These are phyloP conservation scores for Haemorhous mexicanus DNA, from an alignment of 2,113 vertebrate species.

Conservation along the genomic window DNA sequence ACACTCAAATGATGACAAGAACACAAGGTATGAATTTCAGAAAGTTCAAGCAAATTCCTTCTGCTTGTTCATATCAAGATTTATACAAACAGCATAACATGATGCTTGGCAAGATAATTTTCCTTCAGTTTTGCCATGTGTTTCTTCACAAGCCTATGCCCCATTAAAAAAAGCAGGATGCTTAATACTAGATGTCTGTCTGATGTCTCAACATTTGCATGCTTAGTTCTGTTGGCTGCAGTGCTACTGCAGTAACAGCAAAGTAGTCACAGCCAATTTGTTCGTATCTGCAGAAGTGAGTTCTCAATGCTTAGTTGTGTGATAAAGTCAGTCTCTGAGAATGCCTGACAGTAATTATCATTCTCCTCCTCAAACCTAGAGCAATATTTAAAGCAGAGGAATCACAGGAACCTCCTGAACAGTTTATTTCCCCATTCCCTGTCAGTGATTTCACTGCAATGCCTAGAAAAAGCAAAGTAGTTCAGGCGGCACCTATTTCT, in stretches of 20 bases:
- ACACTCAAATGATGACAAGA: not conserved
- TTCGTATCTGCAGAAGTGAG: not conserved
- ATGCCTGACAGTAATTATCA: not conserved
- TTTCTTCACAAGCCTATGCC: slow-evolving; percentile 7
- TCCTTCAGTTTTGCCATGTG: slow-evolving; percentile 26
- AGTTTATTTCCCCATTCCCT: not conserved
- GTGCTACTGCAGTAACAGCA: slow-evolving; percentile 44
- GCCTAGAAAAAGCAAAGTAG: slow-evolving; percentile 38
- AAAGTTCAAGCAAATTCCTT: slow-evolving; percentile 44
- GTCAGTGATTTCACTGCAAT: slow-evolving; percentile 36
- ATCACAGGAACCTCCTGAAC: not conserved
- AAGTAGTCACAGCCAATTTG: slow-evolving; percentile 23
- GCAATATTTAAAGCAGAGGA: not conserved
- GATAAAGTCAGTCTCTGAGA: not conserved
- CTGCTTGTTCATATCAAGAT: slow-evolving; percentile 38
- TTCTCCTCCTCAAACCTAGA: slow-evolving; percentile 19
- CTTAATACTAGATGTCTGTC: not conserved
- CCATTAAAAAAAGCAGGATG: not conserved
- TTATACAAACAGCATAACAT: slow-evolving; percentile 13
- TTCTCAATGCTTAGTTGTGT: not conserved
- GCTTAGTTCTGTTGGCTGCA: slow-evolving; percentile 40
- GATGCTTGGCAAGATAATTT: slow-evolving; percentile 11
- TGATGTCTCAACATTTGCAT: not conserved
- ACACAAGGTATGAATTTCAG: slow-evolving; percentile 29
- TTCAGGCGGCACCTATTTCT: slow-evolving; percentile 45